Evolutionary conservation across 2,888 invertebrate genomes (phyloP).

Genomic region (Linnaemya vulpina): DNA sequence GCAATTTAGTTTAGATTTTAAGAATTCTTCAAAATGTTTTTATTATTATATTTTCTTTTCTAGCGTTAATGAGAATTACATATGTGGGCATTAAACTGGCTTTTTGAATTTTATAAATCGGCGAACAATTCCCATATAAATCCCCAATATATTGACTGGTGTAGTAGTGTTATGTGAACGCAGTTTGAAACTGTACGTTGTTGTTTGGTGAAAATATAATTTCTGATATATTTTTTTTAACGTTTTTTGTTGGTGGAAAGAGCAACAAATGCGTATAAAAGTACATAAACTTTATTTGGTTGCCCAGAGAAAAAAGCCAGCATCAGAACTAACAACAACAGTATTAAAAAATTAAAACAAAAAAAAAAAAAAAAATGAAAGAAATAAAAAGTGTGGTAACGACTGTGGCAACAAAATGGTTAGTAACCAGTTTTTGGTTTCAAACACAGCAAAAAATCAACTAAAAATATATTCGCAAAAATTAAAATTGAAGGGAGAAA

Average conservation of each 20-base stretch:
- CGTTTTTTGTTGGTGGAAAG: neutral
- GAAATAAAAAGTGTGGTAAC: conserved; percentile 64
- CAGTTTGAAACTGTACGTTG: neutral
- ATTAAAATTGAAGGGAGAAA: conserved; percentile 40
- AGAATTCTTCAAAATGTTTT: too few relatives aligned
- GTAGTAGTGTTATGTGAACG: neutral
- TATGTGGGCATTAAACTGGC: neutral
- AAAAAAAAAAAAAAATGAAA: conserved; percentile 22
- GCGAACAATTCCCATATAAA: too few relatives aligned
- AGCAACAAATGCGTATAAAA: conserved; percentile 60
- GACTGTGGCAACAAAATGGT: conserved; percentile 70
- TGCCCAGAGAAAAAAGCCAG: conserved; percentile 26
- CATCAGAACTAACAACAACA: conserved; percentile 44
- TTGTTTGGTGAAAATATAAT: neutral
- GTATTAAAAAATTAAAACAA: conserved; percentile 38
- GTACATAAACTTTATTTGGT: conserved; percentile 56
- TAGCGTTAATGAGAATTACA: too few relatives aligned
- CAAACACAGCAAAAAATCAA: conserved; percentile 31
- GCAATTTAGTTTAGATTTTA: too few relatives aligned
- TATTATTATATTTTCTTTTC: too few relatives aligned
- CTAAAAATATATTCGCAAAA: conserved; percentile 8
- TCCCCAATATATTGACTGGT: neutral
- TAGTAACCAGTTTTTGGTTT: conserved; percentile 65
- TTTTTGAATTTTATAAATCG: neutral
- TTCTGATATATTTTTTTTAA: neutral